phyloP scores from a whole-genome alignment of 2,888 invertebrate genomes.

The Hypena proboscidalis region DNA sequence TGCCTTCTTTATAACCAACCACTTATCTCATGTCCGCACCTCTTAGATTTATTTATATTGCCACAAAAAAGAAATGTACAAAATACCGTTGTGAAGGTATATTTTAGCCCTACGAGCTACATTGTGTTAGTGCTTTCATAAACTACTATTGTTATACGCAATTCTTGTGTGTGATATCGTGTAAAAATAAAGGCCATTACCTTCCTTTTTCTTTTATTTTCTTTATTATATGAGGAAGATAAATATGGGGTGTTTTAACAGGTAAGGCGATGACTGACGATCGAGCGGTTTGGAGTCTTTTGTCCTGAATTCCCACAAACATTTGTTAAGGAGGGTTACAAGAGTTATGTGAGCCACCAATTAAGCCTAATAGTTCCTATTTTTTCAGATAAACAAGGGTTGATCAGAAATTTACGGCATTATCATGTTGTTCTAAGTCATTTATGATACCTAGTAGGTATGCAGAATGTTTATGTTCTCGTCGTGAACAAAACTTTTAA shows the following conservation, averaged over 20 bases:
- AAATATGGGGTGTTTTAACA: constrained; percentile 1
- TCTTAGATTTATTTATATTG: constrained; percentile 7
- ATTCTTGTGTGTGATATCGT: constrained; percentile 8
- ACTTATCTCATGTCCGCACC: constrained; percentile 7
- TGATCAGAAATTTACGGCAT: too few species aligned
- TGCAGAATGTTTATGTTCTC: too few species aligned
- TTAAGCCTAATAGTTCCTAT: too few species aligned
- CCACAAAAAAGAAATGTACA: constrained; percentile 5
- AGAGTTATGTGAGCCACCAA: too few species aligned
- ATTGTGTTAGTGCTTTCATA: constrained; percentile 26
- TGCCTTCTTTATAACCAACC: constrained; percentile 3
- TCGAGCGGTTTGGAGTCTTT: too few species aligned
- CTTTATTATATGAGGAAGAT: constrained; percentile 1
- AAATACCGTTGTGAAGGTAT: constrained; percentile 19
- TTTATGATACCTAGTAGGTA: too few species aligned
- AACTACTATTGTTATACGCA: constrained; percentile 20
- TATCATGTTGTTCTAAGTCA: too few species aligned
- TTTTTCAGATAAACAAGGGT: too few species aligned
- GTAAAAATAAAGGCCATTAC: constrained; percentile 5
- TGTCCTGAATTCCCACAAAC: too few species aligned
- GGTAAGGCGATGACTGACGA: constrained; percentile 3
- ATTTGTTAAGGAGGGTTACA: too few species aligned
- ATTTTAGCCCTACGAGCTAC: constrained; percentile 8
- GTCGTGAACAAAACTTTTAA: too few species aligned
- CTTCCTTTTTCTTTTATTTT: constrained; percentile 1